phyloP scores from a whole-genome alignment of 2,888 invertebrate species.

The Gibbula magus region DNA sequence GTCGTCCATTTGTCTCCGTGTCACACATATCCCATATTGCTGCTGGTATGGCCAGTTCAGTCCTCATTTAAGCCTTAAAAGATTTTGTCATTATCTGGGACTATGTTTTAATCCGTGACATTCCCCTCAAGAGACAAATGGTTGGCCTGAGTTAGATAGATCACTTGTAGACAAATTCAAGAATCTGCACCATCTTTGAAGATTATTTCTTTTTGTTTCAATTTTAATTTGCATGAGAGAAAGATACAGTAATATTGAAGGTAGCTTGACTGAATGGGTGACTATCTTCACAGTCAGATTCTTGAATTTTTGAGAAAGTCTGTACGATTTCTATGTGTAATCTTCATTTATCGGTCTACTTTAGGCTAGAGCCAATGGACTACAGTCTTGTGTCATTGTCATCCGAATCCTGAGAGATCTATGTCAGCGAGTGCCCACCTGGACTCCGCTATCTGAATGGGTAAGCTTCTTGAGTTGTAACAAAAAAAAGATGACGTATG shows the following conservation, averaged over 20 bases:
- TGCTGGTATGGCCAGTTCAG: neutral
- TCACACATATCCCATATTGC: neutral
- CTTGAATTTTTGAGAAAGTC: slow-evolving; percentile 15
- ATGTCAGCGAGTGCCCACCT: slow-evolving; percentile 94
- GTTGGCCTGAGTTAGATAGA: neutral
- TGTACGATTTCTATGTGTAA: neutral
- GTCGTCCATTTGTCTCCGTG: slow-evolving; percentile 17
- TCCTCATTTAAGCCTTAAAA: neutral
- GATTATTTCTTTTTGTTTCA: neutral
- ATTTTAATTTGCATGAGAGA: neutral
- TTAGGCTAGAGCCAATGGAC: slow-evolving; percentile 95
- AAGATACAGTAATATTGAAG: neutral
- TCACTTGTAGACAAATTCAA: neutral
- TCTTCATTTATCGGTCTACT: slow-evolving; percentile 28
- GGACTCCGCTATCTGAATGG: slow-evolving; percentile 95
- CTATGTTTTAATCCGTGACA: neutral
- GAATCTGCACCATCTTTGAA: slow-evolving; percentile 4
- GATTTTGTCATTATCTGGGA: neutral
- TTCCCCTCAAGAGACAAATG: neutral
- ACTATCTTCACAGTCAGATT: slow-evolving; percentile 22
- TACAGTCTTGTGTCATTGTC: slow-evolving; percentile 97
- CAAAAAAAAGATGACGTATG: too few relatives aligned
- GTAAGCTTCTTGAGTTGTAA: slow-evolving; percentile 78
- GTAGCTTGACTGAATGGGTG: slow-evolving; percentile 1
- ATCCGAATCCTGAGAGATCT: slow-evolving; percentile 96